A percentile compares a stretch with the other conserved stretches of the same genome.
Conservation (phyloP, 2,888 invertebrate species). For the Pandemis corylana region DNA sequence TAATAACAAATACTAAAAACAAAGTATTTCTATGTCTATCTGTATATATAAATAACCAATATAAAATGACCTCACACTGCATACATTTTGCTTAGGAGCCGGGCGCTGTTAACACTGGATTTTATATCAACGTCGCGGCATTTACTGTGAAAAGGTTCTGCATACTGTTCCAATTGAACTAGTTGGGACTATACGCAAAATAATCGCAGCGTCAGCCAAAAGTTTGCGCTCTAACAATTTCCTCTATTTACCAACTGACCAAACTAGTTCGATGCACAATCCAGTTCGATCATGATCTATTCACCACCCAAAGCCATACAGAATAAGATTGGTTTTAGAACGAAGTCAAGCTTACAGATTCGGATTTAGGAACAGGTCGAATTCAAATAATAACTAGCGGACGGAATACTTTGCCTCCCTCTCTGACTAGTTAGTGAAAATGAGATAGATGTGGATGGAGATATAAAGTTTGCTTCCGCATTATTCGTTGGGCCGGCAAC, state of each 20-base stretch:
- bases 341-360: not conserved
- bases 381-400: constrained; percentile 38
- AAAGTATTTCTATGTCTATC: too few species aligned
- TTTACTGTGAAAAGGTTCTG: too few species aligned
- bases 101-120: too few species aligned
- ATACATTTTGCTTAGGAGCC: too few species aligned
- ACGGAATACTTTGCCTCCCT: constrained; percentile 31
- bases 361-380: constrained; percentile 4
- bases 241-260: constrained; percentile 31
- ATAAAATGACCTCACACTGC: too few species aligned
- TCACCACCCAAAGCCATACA: not conserved
- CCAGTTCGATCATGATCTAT: not conserved
- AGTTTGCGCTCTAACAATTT: constrained; percentile 18
- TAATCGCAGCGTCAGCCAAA: not conserved
- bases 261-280: constrained; percentile 3
- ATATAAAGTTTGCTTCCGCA: constrained; percentile 26
- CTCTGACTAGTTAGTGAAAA: constrained; percentile 25
- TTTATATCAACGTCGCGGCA: too few species aligned
- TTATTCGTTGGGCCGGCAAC: too few species aligned
- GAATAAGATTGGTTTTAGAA: constrained; percentile 24
- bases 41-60: too few species aligned
- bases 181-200: not conserved
- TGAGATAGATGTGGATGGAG: constrained; percentile 31
- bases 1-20: too few species aligned
- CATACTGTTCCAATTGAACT: too few species aligned